These are phyloP conservation scores for Drosophila bocki DNA, from an alignment of 1,140 invertebrate genomes.

Conservation along the genomic window DNA sequence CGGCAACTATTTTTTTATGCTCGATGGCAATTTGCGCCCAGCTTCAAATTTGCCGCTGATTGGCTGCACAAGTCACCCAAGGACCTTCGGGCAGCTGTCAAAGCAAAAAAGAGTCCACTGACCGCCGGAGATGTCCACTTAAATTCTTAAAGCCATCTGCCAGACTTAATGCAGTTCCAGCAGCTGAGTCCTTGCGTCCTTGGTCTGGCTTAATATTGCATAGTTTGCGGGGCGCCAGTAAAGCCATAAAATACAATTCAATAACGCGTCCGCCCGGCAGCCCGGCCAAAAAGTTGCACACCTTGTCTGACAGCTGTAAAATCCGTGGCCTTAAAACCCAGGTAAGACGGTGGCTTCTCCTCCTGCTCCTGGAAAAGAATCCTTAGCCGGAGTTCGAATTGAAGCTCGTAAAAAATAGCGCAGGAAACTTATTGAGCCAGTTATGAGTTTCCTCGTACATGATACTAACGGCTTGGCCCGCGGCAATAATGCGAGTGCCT, in stretches of 20 bases:
- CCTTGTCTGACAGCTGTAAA: constrained; percentile 73
- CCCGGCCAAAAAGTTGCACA: constrained; percentile 39
- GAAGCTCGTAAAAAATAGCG: constrained; percentile 78
- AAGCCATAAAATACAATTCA: constrained; percentile 82
- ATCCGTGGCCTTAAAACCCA: constrained; percentile 72
- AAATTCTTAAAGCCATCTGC: constrained; percentile 64
- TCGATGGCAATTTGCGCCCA: constrained; percentile 81
- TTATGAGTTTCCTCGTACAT: constrained; percentile 82
- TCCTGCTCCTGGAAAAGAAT: background rate
- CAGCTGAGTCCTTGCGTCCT: constrained; percentile 5
- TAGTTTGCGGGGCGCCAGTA: constrained; percentile 68
- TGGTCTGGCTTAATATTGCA: constrained; percentile 52
- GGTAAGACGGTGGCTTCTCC: background rate
- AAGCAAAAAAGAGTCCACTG: constrained; percentile 55
- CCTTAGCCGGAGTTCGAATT: constrained; percentile 31
- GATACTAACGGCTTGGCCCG: constrained; percentile 74
- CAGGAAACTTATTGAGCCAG: constrained; percentile 80
- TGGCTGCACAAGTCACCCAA: constrained; percentile 64
- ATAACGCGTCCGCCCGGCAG: constrained; percentile 58
- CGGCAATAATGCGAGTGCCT: constrained; percentile 71
- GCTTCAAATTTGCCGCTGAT: constrained; percentile 80
- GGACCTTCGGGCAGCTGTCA: constrained; percentile 66
- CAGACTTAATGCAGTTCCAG: constrained; percentile 33
- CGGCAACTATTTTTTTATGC: constrained; percentile 78
- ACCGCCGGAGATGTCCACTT: constrained; percentile 33